Conservation (phyloP, 2,113 vertebrate species). For the Panthera leo region DNA sequence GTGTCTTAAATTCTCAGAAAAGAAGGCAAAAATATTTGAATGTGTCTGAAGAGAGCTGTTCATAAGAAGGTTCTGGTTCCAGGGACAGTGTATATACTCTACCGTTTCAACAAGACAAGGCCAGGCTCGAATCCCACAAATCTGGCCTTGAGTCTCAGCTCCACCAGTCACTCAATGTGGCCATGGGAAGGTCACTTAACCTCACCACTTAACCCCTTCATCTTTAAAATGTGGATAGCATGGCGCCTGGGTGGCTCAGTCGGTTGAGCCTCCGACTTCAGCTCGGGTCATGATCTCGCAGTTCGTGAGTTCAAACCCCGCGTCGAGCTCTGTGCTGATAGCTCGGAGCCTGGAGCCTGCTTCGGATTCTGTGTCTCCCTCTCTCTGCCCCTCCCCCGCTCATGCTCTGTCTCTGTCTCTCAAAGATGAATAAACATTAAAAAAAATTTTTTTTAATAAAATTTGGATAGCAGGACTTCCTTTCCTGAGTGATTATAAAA, state of each 20-base stretch:
- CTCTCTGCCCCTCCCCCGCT: too few relatives aligned
- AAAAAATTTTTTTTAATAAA: not conserved
- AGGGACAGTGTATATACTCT: not conserved
- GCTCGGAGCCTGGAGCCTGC: too few relatives aligned
- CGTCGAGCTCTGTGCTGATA: too few relatives aligned
- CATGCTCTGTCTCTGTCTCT: too few relatives aligned
- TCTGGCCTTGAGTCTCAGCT: not conserved
- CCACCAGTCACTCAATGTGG: not conserved
- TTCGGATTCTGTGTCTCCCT: too few relatives aligned
- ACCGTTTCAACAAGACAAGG: not conserved
- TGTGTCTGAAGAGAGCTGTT: not conserved
- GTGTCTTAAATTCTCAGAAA: not conserved
- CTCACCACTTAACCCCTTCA: not conserved
- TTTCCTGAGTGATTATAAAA: not conserved
- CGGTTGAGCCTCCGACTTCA: too few relatives aligned
- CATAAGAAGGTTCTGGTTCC: not conserved
- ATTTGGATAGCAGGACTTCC: not conserved
- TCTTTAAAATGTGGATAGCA: not conserved
- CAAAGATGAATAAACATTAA: too few relatives aligned
- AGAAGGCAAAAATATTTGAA: not conserved
- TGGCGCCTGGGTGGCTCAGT: not conserved
- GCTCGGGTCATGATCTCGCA: too few relatives aligned
- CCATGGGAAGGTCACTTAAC: not conserved
- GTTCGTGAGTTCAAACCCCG: too few relatives aligned
- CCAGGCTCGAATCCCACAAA: not conserved